Conservation (phyloP, 2,113 vertebrate genomes). For the Leiothrix lutea region DNA sequence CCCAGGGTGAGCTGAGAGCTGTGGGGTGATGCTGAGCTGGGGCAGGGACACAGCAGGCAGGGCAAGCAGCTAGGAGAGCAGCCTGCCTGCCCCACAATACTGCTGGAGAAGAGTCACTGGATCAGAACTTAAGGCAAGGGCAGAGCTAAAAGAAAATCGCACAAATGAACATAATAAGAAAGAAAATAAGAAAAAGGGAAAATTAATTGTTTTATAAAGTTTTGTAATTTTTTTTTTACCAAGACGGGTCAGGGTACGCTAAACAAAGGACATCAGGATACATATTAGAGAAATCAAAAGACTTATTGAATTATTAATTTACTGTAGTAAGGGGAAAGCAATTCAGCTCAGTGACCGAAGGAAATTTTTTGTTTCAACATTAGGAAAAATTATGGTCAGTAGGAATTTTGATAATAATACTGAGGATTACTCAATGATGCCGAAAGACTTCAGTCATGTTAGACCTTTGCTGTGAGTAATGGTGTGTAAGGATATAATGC, state of each 20-base stretch:
- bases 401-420: background rate
- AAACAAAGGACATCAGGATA: background rate
- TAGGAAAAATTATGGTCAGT: background rate
- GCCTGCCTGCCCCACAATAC: background rate
- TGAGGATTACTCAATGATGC: background rate
- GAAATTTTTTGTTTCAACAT: background rate
- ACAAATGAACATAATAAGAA: background rate
- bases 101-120: background rate
- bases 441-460: background rate
- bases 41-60: background rate
- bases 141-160: background rate
- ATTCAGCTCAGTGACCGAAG: background rate
- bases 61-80: background rate
- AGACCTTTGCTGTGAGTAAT: background rate
- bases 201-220: background rate
- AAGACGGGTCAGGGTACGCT: background rate
- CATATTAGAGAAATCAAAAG: background rate
- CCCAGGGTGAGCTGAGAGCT: background rate
- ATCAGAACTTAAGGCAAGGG: background rate
- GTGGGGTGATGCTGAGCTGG: rapidly evolving
- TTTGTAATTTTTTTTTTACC: background rate
- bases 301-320: background rate
- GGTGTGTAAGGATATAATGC: background rate
- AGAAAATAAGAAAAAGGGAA: background rate
- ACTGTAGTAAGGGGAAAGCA: background rate